Base-by-base conservation (phyloP, 2,113 vertebrate species). In the Poicephalus meyeri region DNA sequence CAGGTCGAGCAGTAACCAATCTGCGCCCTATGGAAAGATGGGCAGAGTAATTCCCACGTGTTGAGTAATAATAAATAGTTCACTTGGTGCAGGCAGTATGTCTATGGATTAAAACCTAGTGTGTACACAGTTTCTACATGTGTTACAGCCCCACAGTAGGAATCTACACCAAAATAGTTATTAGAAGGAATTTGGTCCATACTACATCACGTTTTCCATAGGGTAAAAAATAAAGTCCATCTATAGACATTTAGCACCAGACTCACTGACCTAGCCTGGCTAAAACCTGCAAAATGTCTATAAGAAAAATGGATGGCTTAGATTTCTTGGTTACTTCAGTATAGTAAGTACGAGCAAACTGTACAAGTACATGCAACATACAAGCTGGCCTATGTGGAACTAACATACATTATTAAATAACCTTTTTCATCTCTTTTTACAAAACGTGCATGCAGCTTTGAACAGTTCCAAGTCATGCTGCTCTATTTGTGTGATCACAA, bases 321-420 rank as follows among this genome's bases (percentile, higher is more conserved):
- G 97, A 98, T 98, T 99, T 99, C 98, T 99, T 98, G 98, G 97
- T 99, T 99, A 99, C 98, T 98, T 99, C 97, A 96, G 98, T 98
- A 99, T 98, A 98, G 98, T 99, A 98, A 98, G 99, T 99, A 99
- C 99, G 97, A 99, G 99, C 99, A 99, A 99, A 99, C 98, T 99
- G 99, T 99, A 99, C 99, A 99, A 98, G 98, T 98, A 99, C 99
- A 99, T 99, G 99, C 99, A 99, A 99, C 99, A 99, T 98, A 99
- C 99, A 99, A 99, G 99, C 98, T 98, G 98, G 98, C 98, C 99
- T 99, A 99, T 98, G 98, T 99, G 98, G 98, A 99, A 98, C 98
- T 99, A 99, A 99, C 99, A 99, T 98, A 98, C 98, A 98, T 98
- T 98, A 98, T 98, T 99, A 98, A 98, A 98, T 98, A 98, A 98